These are phyloP conservation scores for Lucilia cuprina DNA, from an alignment of 1,140 invertebrate genomes.

Conservation along the genomic window DNA sequence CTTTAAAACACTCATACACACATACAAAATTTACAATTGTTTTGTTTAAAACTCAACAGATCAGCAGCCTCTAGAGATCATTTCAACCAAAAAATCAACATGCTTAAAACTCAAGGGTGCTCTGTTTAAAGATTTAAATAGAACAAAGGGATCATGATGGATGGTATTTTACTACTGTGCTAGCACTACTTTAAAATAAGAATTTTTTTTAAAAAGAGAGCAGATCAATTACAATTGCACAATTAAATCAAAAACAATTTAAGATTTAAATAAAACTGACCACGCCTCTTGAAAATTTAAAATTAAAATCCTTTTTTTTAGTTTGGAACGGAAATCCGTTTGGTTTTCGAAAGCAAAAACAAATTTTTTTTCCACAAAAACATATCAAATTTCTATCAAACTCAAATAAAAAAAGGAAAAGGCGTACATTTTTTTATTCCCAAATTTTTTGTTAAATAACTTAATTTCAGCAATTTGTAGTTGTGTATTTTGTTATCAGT, in stretches of 20 bases:
- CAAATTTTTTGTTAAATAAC: neutral
- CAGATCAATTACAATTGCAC: conserved; percentile 25
- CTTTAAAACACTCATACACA: neutral
- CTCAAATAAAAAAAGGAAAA: too few species aligned
- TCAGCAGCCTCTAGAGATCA: neutral
- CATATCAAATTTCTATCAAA: neutral
- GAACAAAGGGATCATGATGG: neutral
- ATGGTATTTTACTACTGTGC: neutral
- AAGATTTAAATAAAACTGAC: conserved; percentile 24
- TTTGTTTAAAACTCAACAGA: neutral
- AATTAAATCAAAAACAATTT: neutral
- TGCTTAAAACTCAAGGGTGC: neutral
- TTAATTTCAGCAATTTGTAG: neutral
- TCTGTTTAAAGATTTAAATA: neutral
- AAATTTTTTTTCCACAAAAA: too few species aligned
- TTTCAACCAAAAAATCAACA: neutral
- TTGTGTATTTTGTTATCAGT: neutral
- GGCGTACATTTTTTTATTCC: neutral
- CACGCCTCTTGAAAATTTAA: conserved; percentile 16
- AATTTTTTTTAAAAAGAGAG: too few species aligned
- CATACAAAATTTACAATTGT: too few species aligned
- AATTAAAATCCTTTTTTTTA: neutral
- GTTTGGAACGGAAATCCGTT: conserved; percentile 22
- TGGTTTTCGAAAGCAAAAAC: neutral
- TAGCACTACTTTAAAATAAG: neutral